phyloP scores from a whole-genome alignment of 2,113 vertebrate species.

The Emberiza fucata region DNA sequence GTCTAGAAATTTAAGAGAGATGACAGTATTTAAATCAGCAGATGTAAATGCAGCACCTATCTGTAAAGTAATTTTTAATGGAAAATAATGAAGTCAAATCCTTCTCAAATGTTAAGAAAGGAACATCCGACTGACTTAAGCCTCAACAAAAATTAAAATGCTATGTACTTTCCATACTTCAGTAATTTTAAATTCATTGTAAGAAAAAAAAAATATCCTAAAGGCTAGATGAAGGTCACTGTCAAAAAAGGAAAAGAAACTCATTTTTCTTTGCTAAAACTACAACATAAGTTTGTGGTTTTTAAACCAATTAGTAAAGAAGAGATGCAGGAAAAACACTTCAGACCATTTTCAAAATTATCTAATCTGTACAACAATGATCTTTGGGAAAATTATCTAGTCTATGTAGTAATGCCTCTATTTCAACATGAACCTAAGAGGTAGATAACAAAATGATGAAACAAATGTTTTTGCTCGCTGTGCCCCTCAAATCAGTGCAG shows the following conservation, averaged over 20 bases:
- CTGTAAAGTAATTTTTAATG: conserved; percentile 74
- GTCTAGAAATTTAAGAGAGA: conserved; percentile 84
- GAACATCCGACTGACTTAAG: conserved; percentile 70
- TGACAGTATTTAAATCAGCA: conserved; percentile 83
- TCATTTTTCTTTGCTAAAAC: conserved; percentile 79
- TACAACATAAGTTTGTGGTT: conserved; percentile 80
- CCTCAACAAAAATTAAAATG: conserved; percentile 82
- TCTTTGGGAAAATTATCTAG: conserved; percentile 79
- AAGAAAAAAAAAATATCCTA: conserved; percentile 76
- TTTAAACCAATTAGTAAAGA: conserved; percentile 86
- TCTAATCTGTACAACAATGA: conserved; percentile 83
- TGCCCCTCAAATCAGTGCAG: conserved; percentile 87
- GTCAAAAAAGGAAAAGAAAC: conserved; percentile 84
- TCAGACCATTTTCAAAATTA: conserved; percentile 83
- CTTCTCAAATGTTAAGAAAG: conserved; percentile 73
- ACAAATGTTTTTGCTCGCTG: conserved; percentile 82
- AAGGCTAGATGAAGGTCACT: conserved; percentile 83
- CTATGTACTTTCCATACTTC: conserved; percentile 77
- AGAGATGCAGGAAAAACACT: conserved; percentile 83
- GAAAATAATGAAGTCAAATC: conserved; percentile 71
- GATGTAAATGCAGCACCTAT: conserved; percentile 82
- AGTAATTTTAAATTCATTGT: conserved; percentile 79
- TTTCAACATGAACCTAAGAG: conserved; percentile 90
- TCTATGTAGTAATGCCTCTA: conserved; percentile 91
- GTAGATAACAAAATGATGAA: conserved; percentile 91